Evolutionary conservation across 2,888 invertebrate genomes (phyloP).

Genomic region (Cecidostiba fungosa): DNA sequence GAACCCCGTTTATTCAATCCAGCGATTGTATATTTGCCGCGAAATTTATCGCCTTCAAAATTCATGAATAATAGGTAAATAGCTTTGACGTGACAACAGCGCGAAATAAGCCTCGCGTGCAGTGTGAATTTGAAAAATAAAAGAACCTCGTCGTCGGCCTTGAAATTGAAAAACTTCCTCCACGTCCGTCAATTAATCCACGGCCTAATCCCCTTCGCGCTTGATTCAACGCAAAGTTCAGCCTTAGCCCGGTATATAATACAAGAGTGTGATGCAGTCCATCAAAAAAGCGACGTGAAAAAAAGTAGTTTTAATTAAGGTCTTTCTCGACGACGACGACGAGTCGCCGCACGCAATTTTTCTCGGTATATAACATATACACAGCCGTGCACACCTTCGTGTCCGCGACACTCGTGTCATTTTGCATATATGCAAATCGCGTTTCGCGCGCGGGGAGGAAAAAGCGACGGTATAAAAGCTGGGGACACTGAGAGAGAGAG

Average conservation of each 20-base stretch:
- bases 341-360: slow-evolving; percentile 32
- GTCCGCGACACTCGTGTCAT: slow-evolving; percentile 13
- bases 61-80: not conserved
- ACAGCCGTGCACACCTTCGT: not conserved
- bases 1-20: not conserved
- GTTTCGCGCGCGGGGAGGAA: not conserved
- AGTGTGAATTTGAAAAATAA: not conserved
- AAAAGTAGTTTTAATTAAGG: slow-evolving; percentile 49
- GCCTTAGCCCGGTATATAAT: slow-evolving; percentile 9
- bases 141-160: not conserved
- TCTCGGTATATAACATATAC: not conserved
- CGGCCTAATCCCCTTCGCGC: not conserved
- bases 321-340: slow-evolving; percentile 2
- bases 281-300: slow-evolving; percentile 13
- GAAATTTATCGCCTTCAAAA: not conserved
- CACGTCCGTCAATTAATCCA: not conserved
- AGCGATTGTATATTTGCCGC: not conserved
- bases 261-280: not conserved
- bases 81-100: no score
- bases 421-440: slow-evolving; percentile 54
- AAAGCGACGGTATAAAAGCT: not conserved
- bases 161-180: not conserved
- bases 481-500: not conserved
- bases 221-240: slow-evolving; percentile 1
- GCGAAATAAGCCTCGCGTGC: not conserved